These are phyloP conservation scores for Papilio helenus DNA, from an alignment of 1,140 invertebrate species.

Conservation along the genomic window DNA sequence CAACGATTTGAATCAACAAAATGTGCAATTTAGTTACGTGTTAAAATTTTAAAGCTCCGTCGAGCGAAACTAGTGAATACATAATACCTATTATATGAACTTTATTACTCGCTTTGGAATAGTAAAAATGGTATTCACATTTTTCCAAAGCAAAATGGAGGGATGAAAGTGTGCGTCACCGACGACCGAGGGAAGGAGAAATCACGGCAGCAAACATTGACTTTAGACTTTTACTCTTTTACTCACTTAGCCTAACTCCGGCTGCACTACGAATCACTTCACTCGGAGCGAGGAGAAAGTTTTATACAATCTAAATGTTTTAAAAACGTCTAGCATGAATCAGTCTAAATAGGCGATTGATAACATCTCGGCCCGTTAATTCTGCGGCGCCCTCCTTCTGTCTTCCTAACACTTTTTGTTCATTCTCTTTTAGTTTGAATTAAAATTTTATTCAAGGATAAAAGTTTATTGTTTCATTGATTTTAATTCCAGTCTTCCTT, in stretches of 20 bases:
- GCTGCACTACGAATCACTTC: conserved; percentile 73
- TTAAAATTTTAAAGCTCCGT: conserved; percentile 29
- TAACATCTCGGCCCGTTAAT: conserved; percentile 58
- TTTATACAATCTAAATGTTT: conserved; percentile 75
- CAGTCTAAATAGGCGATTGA: conserved; percentile 57
- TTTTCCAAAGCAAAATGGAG: conserved; percentile 48
- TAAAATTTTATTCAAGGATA: not conserved
- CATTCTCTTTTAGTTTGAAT: not conserved
- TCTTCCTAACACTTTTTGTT: conserved; percentile 3
- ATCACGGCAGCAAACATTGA: conserved; percentile 81
- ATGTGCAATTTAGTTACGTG: conserved; percentile 28
- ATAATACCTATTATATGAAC: conserved; percentile 37
- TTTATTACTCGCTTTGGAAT: conserved; percentile 31
- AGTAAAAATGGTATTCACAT: conserved; percentile 54
- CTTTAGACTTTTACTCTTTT: conserved; percentile 78
- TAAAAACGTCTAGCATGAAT: conserved; percentile 63
- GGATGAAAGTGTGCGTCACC: conserved; percentile 58
- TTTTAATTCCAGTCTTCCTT: not conserved
- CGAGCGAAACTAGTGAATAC: conserved; percentile 4
- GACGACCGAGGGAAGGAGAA: conserved; percentile 65
- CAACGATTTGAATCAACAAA: conserved; percentile 30
- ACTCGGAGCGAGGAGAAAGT: conserved; percentile 66
- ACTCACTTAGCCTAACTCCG: conserved; percentile 77
- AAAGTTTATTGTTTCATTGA: not conserved
- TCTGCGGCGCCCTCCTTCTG: conserved; percentile 48